Percentiles rank a stretch among this genome's conserved stretches.
Conservation (phyloP, 2,888 invertebrate genomes). For the Petrolisthes manimaculis region DNA sequence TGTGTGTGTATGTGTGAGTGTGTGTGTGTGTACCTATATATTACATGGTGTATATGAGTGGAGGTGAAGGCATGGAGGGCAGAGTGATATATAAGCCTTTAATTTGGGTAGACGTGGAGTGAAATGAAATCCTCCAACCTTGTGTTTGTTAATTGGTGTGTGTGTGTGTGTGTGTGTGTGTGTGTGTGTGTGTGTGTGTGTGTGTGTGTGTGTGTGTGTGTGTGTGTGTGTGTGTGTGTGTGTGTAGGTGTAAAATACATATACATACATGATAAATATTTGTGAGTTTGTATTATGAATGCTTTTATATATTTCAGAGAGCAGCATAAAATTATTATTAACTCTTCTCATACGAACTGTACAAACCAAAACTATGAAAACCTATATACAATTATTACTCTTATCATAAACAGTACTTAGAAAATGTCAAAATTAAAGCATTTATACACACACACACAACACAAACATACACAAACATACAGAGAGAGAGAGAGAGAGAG, state of each 20-base stretch:
- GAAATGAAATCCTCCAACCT: not conserved
- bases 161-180: slow-evolving; percentile 6
- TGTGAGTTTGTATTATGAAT: too few species aligned
- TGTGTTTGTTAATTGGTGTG: not conserved
- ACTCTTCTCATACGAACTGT: too few species aligned
- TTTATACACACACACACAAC: not conserved
- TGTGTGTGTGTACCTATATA: not conserved
- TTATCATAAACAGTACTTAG: not conserved
- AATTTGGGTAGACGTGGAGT: not conserved
- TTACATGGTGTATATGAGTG: not conserved
- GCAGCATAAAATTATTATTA: too few species aligned
- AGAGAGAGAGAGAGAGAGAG: slow-evolving; percentile 7
- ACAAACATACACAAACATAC: not conserved
- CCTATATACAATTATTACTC: not conserved
- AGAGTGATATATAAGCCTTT: not conserved
- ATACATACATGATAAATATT: too few species aligned
- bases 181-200: slow-evolving; percentile 22
- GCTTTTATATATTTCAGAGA: too few species aligned
- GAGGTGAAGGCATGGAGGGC: not conserved
- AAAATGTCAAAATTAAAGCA: not conserved
- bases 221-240: not conserved
- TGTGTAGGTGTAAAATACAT: not conserved
- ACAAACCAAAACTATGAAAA: too few species aligned
- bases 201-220: slow-evolving; percentile 22
- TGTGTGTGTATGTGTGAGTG: not conserved